Evolutionary conservation across 2,888 invertebrate genomes (phyloP).

Genomic region (Melieria omissa): DNA sequence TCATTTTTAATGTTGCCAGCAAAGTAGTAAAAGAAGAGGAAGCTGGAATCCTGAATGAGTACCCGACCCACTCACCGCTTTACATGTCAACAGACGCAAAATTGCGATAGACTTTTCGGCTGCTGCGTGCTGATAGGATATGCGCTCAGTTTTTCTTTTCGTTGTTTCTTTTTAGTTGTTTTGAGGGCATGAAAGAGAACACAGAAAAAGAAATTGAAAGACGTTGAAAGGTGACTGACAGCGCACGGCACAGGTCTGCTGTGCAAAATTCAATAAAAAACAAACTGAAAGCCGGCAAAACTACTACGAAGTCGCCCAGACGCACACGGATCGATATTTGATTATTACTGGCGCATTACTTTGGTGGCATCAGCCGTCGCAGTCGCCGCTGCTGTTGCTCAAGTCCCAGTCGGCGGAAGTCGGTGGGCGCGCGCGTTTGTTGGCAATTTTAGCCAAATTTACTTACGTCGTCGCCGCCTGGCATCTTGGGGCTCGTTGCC

Average conservation of each 20-base stretch:
- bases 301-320: conserved; percentile 1
- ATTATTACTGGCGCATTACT: conserved; percentile 53
- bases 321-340: conserved; percentile 58
- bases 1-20: too few species aligned
- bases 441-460: not conserved
- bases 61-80: too few species aligned
- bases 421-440: not conserved
- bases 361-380: conserved; percentile 2
- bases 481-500: not conserved
- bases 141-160: too few species aligned
- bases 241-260: not conserved
- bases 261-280: not conserved
- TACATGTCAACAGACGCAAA: too few species aligned
- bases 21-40: too few species aligned
- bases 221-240: not conserved
- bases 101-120: too few species aligned
- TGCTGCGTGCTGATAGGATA: too few species aligned
- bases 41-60: too few species aligned
- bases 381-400: not conserved
- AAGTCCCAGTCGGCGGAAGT: not conserved
- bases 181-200: not conserved
- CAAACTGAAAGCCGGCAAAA: conserved; percentile 1
- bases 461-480: too few species aligned
- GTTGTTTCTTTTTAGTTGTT: too few species aligned
- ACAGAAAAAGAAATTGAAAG: conserved; percentile 1